Percentiles rank a stretch among this genome's conserved stretches.
These are phyloP conservation scores for Mylabris phalerata DNA, from an alignment of 1,140 invertebrate genomes.

Conservation along the genomic window DNA sequence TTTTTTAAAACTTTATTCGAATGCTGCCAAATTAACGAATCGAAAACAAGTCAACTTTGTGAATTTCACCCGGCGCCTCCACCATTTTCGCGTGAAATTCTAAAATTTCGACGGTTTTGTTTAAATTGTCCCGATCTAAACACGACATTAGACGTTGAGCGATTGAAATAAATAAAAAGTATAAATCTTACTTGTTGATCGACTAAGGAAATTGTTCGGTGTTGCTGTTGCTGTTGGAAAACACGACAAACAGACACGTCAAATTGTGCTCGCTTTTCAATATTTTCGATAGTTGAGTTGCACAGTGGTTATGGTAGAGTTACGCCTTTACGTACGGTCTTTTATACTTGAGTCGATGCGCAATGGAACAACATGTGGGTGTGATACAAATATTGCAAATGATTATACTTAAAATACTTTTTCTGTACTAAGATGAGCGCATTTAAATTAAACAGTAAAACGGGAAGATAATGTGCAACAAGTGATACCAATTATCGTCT, in stretches of 20 bases:
- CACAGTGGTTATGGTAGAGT: constrained; percentile 7
- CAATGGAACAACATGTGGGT: constrained; percentile 12
- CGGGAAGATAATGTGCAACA: constrained; percentile 1
- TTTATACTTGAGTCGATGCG: constrained; percentile 13
- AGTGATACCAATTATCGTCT: background rate
- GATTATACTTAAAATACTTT: background rate
- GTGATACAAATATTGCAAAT: constrained; percentile 1
- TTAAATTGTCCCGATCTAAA: no score
- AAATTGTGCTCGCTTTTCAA: background rate
- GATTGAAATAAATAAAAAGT: no score
- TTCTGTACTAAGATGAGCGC: background rate
- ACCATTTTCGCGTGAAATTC: no score
- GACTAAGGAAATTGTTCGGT: no score
- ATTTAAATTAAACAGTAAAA: no score
- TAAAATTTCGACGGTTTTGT: no score
- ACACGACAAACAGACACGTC: background rate
- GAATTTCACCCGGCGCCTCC: no score
- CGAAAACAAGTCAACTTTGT: no score
- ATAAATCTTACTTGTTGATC: no score
- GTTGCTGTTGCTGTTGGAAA: constrained; percentile 1
- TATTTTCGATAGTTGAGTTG: constrained; percentile 1
- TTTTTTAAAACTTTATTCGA: no score
- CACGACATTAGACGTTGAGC: no score
- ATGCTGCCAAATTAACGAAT: no score
- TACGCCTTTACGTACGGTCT: constrained; percentile 8